Base-by-base conservation (phyloP, 2,113 vertebrate species). In the Zingel zingel region DNA sequence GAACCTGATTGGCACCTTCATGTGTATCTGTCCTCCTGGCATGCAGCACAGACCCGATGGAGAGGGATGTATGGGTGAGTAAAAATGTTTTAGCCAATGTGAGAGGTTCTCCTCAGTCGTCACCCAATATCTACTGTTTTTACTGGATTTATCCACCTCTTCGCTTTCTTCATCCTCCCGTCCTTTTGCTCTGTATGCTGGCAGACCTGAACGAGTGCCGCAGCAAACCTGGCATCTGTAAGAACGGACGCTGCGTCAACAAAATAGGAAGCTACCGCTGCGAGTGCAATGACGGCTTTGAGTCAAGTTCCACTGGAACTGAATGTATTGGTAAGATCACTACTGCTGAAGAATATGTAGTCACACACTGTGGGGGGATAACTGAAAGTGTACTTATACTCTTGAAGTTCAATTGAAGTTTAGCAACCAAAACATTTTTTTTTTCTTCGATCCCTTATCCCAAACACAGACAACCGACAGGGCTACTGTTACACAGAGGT, bases 1-100 rank as follows among this genome's bases (percentile, higher is more conserved):
- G 92, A 99, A 99, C 83, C 96, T 99, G 73, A 97, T 99, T 0
- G 98, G 98, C 45, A 98, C 97, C 83, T 99, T 99, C 81, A 92
- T 96, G 90, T 99, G 98, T 67, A 94, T 98, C 95, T 99, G 97
- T 65, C 97, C 97, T 0, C 94, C 92, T 0, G 98, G 98, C 19
- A 97, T 97, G 96, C 96, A 95, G 67, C 96, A 95, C 27, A 86
- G 96, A 36, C 97, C 96, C 0, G 95, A 97, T 43, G 95, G 96
- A 36, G 97, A 98, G 57, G 96, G 97, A 48, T 99, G 98, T 78
- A 97, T 96, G 96, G 98, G 98, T 98, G 95, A 91, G 94, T 88
- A 15, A 1, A 64, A 54, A 45, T 3, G 12, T 18, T 21, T 36
- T 18, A 63, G 45, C 11, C 1, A 12, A 47, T 15, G 16, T 27